These are phyloP conservation scores for Brevimyrus niger DNA, from an alignment of 2,113 vertebrate genomes.

Conservation along the genomic window DNA sequence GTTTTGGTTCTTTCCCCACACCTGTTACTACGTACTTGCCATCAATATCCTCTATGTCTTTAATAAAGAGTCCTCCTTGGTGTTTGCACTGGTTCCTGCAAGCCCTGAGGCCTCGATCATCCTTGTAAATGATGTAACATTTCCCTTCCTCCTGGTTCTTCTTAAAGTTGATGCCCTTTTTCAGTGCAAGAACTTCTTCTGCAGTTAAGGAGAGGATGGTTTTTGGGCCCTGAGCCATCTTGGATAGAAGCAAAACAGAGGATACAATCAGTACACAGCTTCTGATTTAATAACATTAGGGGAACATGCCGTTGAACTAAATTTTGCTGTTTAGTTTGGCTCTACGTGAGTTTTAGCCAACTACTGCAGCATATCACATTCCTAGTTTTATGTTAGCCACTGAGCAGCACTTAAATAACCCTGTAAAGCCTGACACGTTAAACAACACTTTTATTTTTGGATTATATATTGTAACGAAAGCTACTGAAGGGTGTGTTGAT, in stretches of 20 bases:
- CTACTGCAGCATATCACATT: background rate
- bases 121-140: constrained; percentile 64
- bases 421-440: too few relatives aligned
- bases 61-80: constrained; percentile 67
- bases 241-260: background rate
- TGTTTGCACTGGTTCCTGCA: constrained; percentile 72
- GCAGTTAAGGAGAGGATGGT: constrained; percentile 46
- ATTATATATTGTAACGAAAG: too few relatives aligned
- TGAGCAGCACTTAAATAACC: background rate
- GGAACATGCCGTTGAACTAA: background rate
- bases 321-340: background rate
- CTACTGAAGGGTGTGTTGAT: too few relatives aligned
- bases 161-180: constrained; percentile 63
- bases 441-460: too few relatives aligned
- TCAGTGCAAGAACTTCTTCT: constrained; percentile 41
- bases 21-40: constrained; percentile 45
- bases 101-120: constrained; percentile 35
- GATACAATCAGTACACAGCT: background rate
- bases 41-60: constrained; percentile 64
- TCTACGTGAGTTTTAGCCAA: background rate
- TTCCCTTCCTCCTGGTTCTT: constrained; percentile 51
- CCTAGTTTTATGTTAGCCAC: background rate
- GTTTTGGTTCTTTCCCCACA: background rate
- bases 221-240: constrained; percentile 45
- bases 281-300: background rate